Conservation (phyloP, 2,888 invertebrate species). For the Chaitophorus viminalis region DNA sequence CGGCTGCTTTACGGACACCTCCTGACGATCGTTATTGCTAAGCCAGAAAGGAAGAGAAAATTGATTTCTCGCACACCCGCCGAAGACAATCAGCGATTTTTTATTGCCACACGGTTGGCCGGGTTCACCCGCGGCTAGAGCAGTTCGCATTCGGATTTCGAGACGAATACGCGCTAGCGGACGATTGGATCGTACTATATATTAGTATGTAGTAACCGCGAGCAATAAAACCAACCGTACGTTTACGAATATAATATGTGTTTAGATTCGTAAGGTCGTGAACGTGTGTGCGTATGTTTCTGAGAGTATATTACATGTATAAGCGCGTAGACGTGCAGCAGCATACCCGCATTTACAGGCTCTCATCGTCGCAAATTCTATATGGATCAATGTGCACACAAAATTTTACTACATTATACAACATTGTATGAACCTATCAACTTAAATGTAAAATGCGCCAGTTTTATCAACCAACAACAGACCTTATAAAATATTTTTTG, state of each 20-base stretch:
- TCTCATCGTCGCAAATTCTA: not conserved
- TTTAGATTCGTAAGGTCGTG: not conserved
- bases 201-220: not conserved
- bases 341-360: not conserved
- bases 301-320: not conserved
- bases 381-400: not conserved
- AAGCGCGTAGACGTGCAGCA: no score
- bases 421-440: conserved; percentile 19
- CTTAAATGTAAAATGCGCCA: conserved; percentile 34
- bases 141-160: conserved; percentile 28
- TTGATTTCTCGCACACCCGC: conserved; percentile 40
- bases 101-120: conserved; percentile 47
- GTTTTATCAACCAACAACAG: conserved; percentile 40
- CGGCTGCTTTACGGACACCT: conserved; percentile 31
- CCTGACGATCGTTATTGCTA: conserved; percentile 35
- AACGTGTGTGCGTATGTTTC: no score
- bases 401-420: no score
- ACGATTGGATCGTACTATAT: no score
- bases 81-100: conserved; percentile 58
- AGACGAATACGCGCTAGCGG: conserved; percentile 6
- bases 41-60: conserved; percentile 50
- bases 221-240: conserved; percentile 37
- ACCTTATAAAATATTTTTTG: conserved; percentile 27
- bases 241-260: not conserved
- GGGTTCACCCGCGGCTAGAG: not conserved